phyloP scores from a whole-genome alignment of 2,113 vertebrate species.

The Peromyscus californicus region DNA sequence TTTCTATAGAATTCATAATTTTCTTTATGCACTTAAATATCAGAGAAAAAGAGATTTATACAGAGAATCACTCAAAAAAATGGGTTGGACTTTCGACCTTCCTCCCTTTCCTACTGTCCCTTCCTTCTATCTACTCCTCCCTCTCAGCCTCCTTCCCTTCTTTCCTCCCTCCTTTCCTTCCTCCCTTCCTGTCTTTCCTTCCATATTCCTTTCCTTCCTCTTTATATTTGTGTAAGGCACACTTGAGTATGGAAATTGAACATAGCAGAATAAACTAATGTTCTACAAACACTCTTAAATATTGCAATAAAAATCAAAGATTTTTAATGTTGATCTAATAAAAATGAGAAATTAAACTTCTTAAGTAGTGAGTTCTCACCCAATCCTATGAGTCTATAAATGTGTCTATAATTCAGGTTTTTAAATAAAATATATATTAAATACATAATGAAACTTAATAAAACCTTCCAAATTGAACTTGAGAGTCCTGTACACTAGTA shows the following conservation, averaged over 20 bases:
- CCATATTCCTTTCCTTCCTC: neutral
- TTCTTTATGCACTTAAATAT: slow-evolving; percentile 57
- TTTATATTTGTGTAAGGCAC: slow-evolving; percentile 2
- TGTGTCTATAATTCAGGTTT: neutral
- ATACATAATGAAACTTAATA: neutral
- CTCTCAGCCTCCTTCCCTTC: no score
- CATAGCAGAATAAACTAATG: neutral
- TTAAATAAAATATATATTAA: neutral
- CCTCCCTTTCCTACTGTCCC: no score
- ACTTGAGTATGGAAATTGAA: neutral
- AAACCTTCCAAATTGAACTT: neutral
- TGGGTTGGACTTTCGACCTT: neutral
- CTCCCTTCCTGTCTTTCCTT: no score
- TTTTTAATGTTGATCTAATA: neutral
- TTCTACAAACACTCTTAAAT: neutral
- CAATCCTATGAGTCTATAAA: neutral
- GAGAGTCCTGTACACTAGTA: neutral
- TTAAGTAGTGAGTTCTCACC: neutral
- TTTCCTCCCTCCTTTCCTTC: neutral
- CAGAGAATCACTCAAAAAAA: slow-evolving; percentile 41
- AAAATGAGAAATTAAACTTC: neutral
- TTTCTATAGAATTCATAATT: slow-evolving; percentile 77
- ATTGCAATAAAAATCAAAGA: neutral
- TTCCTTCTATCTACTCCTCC: no score
- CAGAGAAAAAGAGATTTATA: slow-evolving; percentile 55